Conservation (phyloP, 2,113 vertebrate species). For the Carassius carassius region DNA sequence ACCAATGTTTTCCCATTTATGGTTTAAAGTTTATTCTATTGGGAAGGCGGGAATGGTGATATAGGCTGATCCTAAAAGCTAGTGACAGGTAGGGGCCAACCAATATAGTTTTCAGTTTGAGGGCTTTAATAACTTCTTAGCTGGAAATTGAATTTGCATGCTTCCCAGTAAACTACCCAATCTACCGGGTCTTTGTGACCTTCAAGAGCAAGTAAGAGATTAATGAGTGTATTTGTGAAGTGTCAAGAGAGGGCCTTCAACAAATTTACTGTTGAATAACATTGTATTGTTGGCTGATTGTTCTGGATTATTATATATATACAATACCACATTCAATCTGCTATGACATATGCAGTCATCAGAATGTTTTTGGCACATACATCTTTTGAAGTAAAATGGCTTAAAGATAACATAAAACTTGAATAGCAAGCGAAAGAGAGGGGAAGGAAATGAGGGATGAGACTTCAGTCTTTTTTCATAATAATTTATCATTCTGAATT, state of each 20-base stretch:
- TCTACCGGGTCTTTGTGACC: constrained; percentile 18
- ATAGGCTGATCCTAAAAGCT: constrained; percentile 28
- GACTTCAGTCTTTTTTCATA: not conserved
- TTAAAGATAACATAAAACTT: not conserved
- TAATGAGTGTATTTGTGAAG: constrained; percentile 22
- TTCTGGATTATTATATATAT: no score
- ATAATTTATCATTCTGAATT: not conserved
- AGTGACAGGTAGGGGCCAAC: constrained; percentile 26
- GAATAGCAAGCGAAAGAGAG: not conserved
- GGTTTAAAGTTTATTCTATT: not conserved
- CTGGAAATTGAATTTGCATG: constrained; percentile 28
- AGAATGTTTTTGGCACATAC: not conserved
- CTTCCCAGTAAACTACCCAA: constrained; percentile 8
- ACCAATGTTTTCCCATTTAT: constrained; percentile 18
- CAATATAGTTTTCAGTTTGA: constrained; percentile 20
- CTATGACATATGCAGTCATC: not conserved
- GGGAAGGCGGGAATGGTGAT: not conserved
- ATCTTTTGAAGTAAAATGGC: not conserved
- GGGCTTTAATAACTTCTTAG: constrained; percentile 25
- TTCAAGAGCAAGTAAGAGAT: constrained; percentile 32
- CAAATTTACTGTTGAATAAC: constrained; percentile 14
- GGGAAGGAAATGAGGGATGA: not conserved
- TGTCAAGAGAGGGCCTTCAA: constrained; percentile 5
- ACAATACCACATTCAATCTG: not conserved
- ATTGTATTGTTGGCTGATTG: not conserved